Evolutionary conservation across 2,113 vertebrate species (phyloP), one percentile per base, ranked within the genome.

Genomic region (Spea multiplicata): DNA sequence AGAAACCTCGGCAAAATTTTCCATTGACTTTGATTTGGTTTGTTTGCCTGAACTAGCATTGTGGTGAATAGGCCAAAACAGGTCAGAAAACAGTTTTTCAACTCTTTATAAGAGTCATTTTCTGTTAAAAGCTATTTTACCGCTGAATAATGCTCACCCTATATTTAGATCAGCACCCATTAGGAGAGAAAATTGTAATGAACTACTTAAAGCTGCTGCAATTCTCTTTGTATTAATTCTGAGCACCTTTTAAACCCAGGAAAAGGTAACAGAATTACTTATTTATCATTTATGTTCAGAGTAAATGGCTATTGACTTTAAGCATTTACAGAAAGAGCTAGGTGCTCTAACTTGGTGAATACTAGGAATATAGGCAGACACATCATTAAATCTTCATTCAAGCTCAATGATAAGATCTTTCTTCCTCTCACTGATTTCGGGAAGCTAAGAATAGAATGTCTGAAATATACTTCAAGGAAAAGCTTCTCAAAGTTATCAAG

Each of bases 301-400:
- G 6, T 59, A 59, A 59, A 13, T 59, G 55, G 14, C 4, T 59
- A 59, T 59, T 59, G 55, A 59, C 55, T 59, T 59, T 59, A 59
- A 13, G 12, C 55, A 10, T 12, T 12, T 13, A 59, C 8, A 59
- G 55, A 59, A 59, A 59, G 10, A 59, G 10, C 55, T 59, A 13
- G 55, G 8, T 59, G 9, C 55, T 59, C 10, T 59, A 59, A 59
- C 55, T 59, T 59, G 55, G 9, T 59, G 55, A 59, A 59, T 59
- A 13, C 55, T 9, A 59, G 55, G 14, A 59, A 59, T 59, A 59
- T 13, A 59, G 55, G 55, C 55, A 59, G 8, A 59, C 55, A 59
- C 55, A 59, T 59, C 55, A 59, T 59, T 59, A 59, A 59, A 59
- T 59, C 55, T 59, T 59, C 55, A 59, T 59, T 59, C 55, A 59